Conservation (phyloP, 2,797 vertebrate species). For the Hemitrygon akajei region DNA sequence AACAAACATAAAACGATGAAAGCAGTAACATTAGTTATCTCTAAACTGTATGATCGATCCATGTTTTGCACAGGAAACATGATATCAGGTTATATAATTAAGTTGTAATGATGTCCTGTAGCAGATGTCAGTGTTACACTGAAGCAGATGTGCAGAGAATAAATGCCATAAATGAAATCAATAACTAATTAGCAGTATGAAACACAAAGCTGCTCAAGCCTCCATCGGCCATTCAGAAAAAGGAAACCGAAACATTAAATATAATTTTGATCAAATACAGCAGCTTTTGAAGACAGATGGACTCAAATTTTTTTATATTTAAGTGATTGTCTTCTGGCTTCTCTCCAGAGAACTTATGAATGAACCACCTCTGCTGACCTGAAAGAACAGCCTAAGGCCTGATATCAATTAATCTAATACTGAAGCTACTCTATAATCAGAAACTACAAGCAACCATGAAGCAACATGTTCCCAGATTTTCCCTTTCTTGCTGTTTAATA, state of each 20-base stretch:
- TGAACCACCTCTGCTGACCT: background rate
- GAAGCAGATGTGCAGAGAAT: background rate
- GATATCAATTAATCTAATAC: background rate
- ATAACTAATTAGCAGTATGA: background rate
- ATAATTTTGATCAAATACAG: background rate
- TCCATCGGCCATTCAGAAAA: background rate
- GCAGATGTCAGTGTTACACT: background rate
- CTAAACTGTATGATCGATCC: background rate
- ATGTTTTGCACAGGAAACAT: background rate
- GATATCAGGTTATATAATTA: background rate
- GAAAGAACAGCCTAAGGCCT: background rate
- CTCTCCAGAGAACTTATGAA: background rate
- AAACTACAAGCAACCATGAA: background rate
- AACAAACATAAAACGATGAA: background rate
- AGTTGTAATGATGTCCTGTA: background rate
- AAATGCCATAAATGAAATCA: background rate
- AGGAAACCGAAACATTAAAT: no score
- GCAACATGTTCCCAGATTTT: background rate
- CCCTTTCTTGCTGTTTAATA: background rate
- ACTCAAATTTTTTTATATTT: background rate
- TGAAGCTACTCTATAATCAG: background rate
- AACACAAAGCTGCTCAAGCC: background rate
- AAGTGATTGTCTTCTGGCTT: background rate
- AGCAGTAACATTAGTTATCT: background rate
- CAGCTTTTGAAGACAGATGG: background rate